These are phyloP conservation scores for Stercorarius parasiticus DNA, from an alignment of 2,113 vertebrate genomes.

Conservation along the genomic window DNA sequence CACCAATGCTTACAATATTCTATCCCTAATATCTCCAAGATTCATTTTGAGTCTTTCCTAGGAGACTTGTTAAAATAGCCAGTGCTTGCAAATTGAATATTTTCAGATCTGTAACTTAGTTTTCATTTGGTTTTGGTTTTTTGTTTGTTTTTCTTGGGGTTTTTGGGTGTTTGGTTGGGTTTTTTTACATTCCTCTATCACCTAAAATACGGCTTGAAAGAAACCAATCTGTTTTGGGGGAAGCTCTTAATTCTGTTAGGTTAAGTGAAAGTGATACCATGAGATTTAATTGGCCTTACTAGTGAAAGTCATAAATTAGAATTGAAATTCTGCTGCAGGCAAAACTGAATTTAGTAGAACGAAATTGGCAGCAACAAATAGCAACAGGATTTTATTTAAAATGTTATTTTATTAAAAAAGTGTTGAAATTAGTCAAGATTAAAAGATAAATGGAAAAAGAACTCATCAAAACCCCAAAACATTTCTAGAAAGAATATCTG, in stretches of 20 bases:
- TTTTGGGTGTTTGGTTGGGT: not conserved
- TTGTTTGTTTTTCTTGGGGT: not conserved
- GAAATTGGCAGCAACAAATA: slow-evolving; percentile 53
- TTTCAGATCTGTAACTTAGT: slow-evolving; percentile 23
- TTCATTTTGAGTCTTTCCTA: not conserved
- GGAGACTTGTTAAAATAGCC: not conserved
- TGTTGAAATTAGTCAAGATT: slow-evolving; percentile 34
- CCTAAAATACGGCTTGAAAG: slow-evolving; percentile 40
- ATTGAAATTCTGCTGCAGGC: slow-evolving; percentile 51
- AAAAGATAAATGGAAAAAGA: slow-evolving; percentile 44
- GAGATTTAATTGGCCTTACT: slow-evolving; percentile 47
- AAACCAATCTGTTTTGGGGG: slow-evolving; percentile 42
- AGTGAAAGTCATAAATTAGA: slow-evolving; percentile 59
- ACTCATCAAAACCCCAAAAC: not conserved
- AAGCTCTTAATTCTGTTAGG: slow-evolving; percentile 48
- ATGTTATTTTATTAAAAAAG: slow-evolving; percentile 30
- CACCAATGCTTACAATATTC: not conserved
- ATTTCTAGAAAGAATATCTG: not conserved
- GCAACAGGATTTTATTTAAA: slow-evolving; percentile 53
- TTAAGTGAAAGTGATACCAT: slow-evolving; percentile 35
- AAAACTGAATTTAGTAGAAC: slow-evolving; percentile 59
- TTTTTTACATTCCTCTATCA: slow-evolving; percentile 6
- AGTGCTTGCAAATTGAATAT: slow-evolving; percentile 17
- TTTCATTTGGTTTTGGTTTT: not conserved
- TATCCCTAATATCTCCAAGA: not conserved